Base-by-base conservation (phyloP, 2,888 invertebrate species). In the Hirtodrosophila confusa region DNA sequence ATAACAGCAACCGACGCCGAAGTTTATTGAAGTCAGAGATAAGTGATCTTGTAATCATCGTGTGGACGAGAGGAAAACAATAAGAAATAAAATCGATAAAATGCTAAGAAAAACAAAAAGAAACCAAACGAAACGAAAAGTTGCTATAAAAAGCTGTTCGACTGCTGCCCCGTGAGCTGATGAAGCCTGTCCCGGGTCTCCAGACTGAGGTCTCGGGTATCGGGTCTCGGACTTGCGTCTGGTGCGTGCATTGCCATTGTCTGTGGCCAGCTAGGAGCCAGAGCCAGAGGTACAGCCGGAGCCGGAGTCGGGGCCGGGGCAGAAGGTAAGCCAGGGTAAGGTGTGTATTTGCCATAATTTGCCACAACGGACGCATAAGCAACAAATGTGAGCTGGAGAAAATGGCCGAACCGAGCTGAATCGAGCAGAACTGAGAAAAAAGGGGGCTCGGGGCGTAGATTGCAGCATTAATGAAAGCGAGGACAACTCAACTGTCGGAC, bases 261-360 rank as follows among this genome's bases (percentile, higher is more conserved):
- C 67, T 56, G 58, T 36, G 36, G 57, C 48, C 11, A 29, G 36
- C 7, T 23, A 12, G 39, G 51, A 12, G 33, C 45, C 27, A 11
- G 27, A n/a, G n/a, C n/a, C 27, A 5, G 23, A 0, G 3, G 17
- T 17, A 17, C 17, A 17, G 17, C 17, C 17, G 17, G 17, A 17
- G 17, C 17, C 17, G 17, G 17, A 17, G 17, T 17, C 17, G 24
- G 31, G 55, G 37, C 17, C 45, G 41, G 58, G 44, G 50, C 41
- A 33, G 48, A n/a, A 37, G 17, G 47, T 24, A 45, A 57, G 49
- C 54, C 45, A 57, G 62, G 62, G 50, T 49, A 86, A 89, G 89
- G 89, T 89, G 89, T 88, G 89, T 89, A 88, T 88, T 86, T 87
- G 87, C 85, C 88, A 89, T 88, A 88, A 89, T 89, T 89, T 89